A percentile compares a stretch with the other conserved stretches of the same genome.
Conservation (phyloP, 2,113 vertebrate species). For the Herpailurus yagouaroundi region DNA sequence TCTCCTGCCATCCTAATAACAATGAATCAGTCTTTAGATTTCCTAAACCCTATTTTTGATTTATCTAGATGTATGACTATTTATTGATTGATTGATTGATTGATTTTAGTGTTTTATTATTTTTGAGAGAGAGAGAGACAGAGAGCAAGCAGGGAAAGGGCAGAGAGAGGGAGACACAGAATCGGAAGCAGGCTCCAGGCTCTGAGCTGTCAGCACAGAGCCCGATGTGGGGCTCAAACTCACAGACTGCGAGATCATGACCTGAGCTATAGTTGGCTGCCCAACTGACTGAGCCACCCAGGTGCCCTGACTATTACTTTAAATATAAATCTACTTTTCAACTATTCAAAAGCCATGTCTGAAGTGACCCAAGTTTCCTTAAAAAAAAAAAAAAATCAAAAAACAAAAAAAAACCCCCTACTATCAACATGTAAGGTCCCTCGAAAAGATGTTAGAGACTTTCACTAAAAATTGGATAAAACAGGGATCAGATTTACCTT, state of each 20-base stretch:
- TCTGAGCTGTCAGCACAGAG: neutral
- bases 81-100: neutral
- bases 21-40: neutral
- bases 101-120: neutral
- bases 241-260: neutral
- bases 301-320: neutral
- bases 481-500: neutral
- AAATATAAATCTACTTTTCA: constrained; percentile 18
- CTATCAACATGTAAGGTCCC: neutral
- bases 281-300: neutral
- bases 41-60: constrained; percentile 12
- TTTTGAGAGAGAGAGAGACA: neutral
- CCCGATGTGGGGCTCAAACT: no score
- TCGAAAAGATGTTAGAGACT: constrained; percentile 27
- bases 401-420: neutral
- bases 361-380: neutral
- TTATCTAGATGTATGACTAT: constrained; percentile 3
- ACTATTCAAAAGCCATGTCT: constrained; percentile 20
- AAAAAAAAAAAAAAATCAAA: neutral
- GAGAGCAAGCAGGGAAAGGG: neutral
- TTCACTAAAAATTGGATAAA: neutral
- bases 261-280: neutral
- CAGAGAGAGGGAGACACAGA: neutral
- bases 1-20: neutral
- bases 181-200: neutral